phyloP scores from a whole-genome alignment of 2,888 invertebrate genomes.

The Noctua fimbriata region DNA sequence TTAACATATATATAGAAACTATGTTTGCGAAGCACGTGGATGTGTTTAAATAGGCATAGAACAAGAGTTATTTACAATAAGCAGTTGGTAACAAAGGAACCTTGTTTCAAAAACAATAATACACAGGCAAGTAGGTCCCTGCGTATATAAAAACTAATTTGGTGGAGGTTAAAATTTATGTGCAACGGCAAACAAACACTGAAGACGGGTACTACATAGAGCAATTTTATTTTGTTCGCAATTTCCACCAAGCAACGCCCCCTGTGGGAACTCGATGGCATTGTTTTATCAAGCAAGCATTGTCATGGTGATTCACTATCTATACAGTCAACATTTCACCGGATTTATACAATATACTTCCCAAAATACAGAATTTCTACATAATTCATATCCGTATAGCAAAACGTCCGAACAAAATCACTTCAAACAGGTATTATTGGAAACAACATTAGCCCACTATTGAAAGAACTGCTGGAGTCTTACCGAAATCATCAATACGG shows the following conservation, averaged over 20 bases:
- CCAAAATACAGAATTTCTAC: constrained; percentile 13
- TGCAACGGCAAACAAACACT: constrained; percentile 18
- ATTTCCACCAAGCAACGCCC: constrained; percentile 79
- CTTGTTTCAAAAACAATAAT: constrained; percentile 4
- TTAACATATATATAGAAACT: neutral
- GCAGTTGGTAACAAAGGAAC: constrained; percentile 39
- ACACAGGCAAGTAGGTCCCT: constrained; percentile 22
- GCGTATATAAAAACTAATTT: constrained; percentile 3
- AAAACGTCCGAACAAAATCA: constrained; percentile 1
- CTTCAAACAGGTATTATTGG: constrained; percentile 21
- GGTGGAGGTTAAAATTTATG: constrained; percentile 10
- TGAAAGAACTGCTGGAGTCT: constrained; percentile 46
- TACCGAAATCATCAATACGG: constrained; percentile 56
- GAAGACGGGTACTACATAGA: neutral
- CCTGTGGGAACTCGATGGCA: constrained; percentile 78
- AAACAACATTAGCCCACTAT: constrained; percentile 43
- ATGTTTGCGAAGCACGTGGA: constrained; percentile 38
- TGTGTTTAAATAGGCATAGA: constrained; percentile 7
- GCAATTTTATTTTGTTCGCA: constrained; percentile 49
- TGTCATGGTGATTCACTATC: constrained; percentile 87
- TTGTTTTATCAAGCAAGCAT: constrained; percentile 82
- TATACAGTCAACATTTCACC: constrained; percentile 67
- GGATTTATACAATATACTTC: constrained; percentile 43
- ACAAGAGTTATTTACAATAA: constrained; percentile 26
- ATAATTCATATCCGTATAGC: constrained; percentile 3